A percentile compares a stretch with the other conserved stretches of the same genome.
Conservation (phyloP, 2,888 invertebrate genomes). For the Sinelater perroti region DNA sequence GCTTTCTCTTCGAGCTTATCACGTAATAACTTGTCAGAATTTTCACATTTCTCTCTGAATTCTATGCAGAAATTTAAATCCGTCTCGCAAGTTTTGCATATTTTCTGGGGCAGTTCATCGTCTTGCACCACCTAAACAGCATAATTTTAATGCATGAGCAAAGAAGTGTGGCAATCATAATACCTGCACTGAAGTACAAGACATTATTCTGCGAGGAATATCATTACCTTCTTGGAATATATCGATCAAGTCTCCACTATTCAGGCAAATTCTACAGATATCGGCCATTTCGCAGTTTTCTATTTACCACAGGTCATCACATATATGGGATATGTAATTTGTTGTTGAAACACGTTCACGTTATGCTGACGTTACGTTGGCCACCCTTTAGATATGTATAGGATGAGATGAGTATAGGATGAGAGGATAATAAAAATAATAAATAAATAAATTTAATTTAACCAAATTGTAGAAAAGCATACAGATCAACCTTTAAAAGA, state of each 20-base stretch:
- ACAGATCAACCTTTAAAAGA: no score
- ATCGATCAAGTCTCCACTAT: conserved; percentile 30
- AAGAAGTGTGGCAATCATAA: neutral
- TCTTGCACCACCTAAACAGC: conserved; percentile 38
- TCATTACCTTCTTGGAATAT: conserved; percentile 37
- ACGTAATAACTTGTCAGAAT: conserved; percentile 33
- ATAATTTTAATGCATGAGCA: neutral
- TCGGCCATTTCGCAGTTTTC: conserved; percentile 11
- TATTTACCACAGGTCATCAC: neutral
- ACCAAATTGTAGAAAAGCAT: no score
- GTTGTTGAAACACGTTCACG: no score
- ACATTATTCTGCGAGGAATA: conserved; percentile 36
- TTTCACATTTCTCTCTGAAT: conserved; percentile 45
- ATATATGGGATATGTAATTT: no score
- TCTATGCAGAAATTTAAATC: conserved; percentile 41
- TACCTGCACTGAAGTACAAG: conserved; percentile 41
- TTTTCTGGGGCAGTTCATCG: conserved; percentile 43
- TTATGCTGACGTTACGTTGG: no score
- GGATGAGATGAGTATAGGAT: no score
- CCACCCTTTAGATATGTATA: no score
- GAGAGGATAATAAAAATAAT: no score
- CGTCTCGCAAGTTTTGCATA: conserved; percentile 42
- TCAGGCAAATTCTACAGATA: conserved; percentile 44
- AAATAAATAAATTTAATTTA: no score
- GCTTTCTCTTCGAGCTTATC: neutral